These are phyloP conservation scores for Melolontha melolontha DNA, from an alignment of 2,888 invertebrate species.

Conservation along the genomic window DNA sequence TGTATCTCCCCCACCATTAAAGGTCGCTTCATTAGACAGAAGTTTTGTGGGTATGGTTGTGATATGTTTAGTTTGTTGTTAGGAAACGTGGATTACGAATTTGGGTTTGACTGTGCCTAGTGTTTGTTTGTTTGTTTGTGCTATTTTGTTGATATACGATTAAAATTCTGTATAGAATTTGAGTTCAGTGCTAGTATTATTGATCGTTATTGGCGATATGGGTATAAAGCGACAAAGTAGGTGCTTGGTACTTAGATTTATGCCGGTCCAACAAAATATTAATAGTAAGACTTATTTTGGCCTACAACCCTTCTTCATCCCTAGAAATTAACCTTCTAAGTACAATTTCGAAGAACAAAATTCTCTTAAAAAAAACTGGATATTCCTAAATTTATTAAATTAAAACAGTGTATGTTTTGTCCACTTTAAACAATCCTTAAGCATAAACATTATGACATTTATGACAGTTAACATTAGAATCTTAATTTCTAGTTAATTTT, in stretches of 20 bases:
- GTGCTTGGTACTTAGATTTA: conserved; percentile 73
- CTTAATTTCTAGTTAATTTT: too few relatives aligned
- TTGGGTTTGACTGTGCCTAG: neutral
- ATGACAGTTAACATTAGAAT: too few relatives aligned
- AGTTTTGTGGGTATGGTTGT: conserved; percentile 11
- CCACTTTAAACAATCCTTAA: too few relatives aligned
- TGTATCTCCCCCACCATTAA: conserved; percentile 45
- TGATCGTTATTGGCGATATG: conserved; percentile 64
- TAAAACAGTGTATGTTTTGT: too few relatives aligned
- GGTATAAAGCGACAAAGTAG: conserved; percentile 75
- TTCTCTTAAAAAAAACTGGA: too few relatives aligned
- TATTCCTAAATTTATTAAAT: too few relatives aligned
- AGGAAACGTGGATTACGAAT: neutral
- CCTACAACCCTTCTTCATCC: neutral
- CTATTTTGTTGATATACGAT: too few relatives aligned
- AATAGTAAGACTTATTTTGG: conserved; percentile 47
- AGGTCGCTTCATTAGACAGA: conserved; percentile 41
- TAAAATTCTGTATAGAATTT: too few relatives aligned
- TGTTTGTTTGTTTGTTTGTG: neutral
- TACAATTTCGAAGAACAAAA: too few relatives aligned
- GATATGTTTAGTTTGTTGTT: conserved; percentile 20
- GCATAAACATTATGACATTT: too few relatives aligned
- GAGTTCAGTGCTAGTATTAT: too few relatives aligned
- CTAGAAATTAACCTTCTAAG: too few relatives aligned
- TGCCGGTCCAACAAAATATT: conserved; percentile 65